A percentile compares a stretch with the other conserved stretches of the same genome.
These are phyloP conservation scores for Heteronetta atricapilla DNA, from an alignment of 2,113 vertebrate genomes.

Conservation along the genomic window DNA sequence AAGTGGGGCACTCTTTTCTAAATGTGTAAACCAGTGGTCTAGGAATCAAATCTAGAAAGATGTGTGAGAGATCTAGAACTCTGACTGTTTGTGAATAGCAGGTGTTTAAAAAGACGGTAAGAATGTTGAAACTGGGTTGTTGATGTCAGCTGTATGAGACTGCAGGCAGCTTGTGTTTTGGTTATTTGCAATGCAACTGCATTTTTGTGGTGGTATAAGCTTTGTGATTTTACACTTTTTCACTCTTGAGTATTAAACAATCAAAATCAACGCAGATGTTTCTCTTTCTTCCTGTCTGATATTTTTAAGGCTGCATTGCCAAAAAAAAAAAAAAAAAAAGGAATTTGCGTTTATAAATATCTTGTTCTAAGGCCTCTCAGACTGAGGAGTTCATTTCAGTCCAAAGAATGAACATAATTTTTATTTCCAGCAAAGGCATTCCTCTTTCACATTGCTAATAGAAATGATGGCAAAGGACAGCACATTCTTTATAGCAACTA, in stretches of 20 bases:
- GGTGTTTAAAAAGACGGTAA: constrained; percentile 60
- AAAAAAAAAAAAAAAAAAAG: neutral
- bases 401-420: neutral
- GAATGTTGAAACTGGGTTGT: constrained; percentile 53
- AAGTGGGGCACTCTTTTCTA: constrained; percentile 35
- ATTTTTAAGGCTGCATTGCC: neutral
- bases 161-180: constrained; percentile 55
- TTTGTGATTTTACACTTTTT: constrained; percentile 75
- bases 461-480: neutral
- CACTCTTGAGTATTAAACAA: constrained; percentile 72
- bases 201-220: constrained; percentile 58
- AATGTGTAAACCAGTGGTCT: constrained; percentile 28
- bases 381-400: neutral
- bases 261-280: constrained; percentile 39
- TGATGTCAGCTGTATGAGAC: constrained; percentile 49
- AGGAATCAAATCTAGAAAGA: constrained; percentile 17
- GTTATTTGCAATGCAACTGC: constrained; percentile 58
- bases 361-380: neutral
- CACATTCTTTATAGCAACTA: neutral
- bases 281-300: neutral
- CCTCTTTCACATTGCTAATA: neutral
- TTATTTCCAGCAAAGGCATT: neutral
- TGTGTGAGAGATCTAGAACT: neutral
- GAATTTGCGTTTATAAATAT: neutral
- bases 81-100: constrained; percentile 50